A percentile compares a stretch with the other conserved stretches of the same genome.
Evolutionary conservation across 2,888 invertebrate species (phyloP).

Genomic region (Apotomis turbidana): DNA sequence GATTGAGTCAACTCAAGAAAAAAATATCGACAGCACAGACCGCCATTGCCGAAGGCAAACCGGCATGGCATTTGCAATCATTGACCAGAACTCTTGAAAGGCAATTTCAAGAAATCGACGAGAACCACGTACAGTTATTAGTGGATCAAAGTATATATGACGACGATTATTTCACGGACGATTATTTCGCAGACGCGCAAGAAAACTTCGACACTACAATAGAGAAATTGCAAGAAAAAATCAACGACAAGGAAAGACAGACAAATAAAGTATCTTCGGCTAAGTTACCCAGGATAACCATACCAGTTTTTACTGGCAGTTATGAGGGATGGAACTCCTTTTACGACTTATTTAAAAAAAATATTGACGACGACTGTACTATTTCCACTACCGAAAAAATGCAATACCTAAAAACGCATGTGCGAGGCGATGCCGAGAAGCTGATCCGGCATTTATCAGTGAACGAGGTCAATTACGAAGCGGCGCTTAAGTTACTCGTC

Average conservation of each 20-base stretch:
- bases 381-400: slow-evolving; percentile 23
- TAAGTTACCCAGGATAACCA: slow-evolving; percentile 14
- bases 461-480: slow-evolving; percentile 14
- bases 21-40: not conserved
- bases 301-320: slow-evolving; percentile 12
- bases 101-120: slow-evolving; percentile 10
- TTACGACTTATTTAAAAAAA: slow-evolving; percentile 19
- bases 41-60: slow-evolving; percentile 3
- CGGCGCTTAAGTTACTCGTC: slow-evolving; percentile 1
- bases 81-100: slow-evolving; percentile 5
- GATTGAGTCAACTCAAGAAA: not conserved
- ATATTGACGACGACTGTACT: slow-evolving; percentile 20
- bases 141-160: not conserved
- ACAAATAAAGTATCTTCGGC: not conserved
- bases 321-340: slow-evolving; percentile 18
- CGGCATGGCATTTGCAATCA: slow-evolving; percentile 6
- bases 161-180: slow-evolving; percentile 14
- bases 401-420: slow-evolving; percentile 20
- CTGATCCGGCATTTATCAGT: too few relatives aligned
- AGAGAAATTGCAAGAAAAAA: slow-evolving; percentile 6
- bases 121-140: slow-evolving; percentile 3
- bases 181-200: slow-evolving; percentile 2
- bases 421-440: not conserved
- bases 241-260: not conserved
- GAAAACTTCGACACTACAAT: slow-evolving; percentile 6